Conservation (phyloP, 1,140 invertebrate genomes). For the Radopholus similis region DNA sequence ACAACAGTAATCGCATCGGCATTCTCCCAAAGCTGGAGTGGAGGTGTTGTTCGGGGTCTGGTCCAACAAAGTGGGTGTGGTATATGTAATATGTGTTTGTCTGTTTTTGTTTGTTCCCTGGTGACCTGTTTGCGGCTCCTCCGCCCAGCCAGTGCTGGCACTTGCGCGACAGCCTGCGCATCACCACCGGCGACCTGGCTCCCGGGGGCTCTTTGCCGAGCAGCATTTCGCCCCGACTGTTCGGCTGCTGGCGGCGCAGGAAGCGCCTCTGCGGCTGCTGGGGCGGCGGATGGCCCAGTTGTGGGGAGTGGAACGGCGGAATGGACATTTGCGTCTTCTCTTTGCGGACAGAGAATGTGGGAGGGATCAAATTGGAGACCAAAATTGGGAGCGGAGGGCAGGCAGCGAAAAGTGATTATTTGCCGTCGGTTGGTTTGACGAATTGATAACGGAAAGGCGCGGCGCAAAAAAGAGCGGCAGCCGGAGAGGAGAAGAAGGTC, state of each 20-base stretch:
- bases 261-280: background rate
- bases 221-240: background rate
- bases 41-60: no score
- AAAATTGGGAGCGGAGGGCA: background rate
- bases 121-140: no score
- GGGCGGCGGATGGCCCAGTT: background rate
- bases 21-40: no score
- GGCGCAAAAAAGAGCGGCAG: no score
- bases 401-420: background rate
- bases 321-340: no score
- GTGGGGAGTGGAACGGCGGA: background rate
- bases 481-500: no score
- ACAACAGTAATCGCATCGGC: no score
- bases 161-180: conserved; percentile 6
- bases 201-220: background rate
- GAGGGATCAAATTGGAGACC: background rate
- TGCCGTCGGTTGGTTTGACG: no score
- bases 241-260: conserved; percentile 10
- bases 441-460: no score
- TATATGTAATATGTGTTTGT: no score
- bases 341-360: background rate
- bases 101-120: background rate
- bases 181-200: conserved; percentile 4
- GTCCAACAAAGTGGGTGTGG: no score
- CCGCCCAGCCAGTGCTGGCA: conserved; percentile 15